A percentile compares a stretch with the other conserved stretches of the same genome.
phyloP scores from a whole-genome alignment of 2,888 invertebrate genomes.

The Odontocolon sp. region DNA sequence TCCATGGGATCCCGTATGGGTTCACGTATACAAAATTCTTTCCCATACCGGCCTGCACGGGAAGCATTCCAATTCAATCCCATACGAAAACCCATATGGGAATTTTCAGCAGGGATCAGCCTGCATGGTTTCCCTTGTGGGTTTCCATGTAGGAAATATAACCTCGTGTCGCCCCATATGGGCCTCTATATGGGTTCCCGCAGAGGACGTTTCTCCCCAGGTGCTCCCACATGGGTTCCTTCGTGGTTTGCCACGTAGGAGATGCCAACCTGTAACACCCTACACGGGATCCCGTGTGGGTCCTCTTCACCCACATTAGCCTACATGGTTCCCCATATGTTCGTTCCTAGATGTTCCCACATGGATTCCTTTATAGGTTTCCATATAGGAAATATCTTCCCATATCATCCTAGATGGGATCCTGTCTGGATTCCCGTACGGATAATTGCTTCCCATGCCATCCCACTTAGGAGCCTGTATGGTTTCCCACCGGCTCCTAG shows the following conservation, averaged over 20 bases:
- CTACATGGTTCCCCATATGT: not conserved
- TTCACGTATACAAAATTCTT: not conserved
- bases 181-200: not conserved
- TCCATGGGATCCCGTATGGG: slow-evolving; percentile 2
- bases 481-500: not conserved
- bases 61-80: not conserved
- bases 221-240: not conserved
- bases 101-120: no score
- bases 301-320: no score
- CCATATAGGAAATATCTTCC: slow-evolving; percentile 1
- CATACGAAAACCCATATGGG: no score
- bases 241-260: not conserved
- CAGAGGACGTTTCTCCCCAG: no score
- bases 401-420: slow-evolving; percentile 1
- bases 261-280: not conserved
- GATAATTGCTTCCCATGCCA: not conserved
- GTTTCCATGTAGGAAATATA: not conserved
- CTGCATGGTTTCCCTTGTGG: not conserved
- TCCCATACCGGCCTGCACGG: not conserved
- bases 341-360: not conserved
- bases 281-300: no score
- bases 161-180: not conserved
- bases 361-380: not conserved
- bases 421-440: not conserved
- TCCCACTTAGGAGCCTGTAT: not conserved